Evolutionary conservation across 2,113 vertebrate species (phyloP).

Genomic region (Glaucidium brasilianum): DNA sequence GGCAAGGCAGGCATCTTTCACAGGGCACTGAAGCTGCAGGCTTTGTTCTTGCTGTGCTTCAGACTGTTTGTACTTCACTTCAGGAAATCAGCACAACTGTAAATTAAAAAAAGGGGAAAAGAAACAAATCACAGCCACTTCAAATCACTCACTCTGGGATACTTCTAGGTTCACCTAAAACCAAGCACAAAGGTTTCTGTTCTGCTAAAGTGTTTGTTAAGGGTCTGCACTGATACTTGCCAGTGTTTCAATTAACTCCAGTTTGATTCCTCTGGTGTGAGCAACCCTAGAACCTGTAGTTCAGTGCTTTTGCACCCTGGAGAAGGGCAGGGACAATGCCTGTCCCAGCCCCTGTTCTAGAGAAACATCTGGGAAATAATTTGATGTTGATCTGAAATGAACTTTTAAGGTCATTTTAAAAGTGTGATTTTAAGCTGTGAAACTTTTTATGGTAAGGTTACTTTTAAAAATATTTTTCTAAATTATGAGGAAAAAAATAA

Average conservation of each 20-base stretch:
- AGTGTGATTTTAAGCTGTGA: constrained; percentile 38
- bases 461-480: not conserved
- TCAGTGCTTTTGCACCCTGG: not conserved
- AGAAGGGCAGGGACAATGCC: not conserved
- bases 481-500: not conserved
- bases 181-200: not conserved
- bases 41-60: not conserved
- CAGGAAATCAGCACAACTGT: not conserved
- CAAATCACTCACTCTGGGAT: not conserved
- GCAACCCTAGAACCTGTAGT: not conserved
- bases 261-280: not conserved
- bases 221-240: not conserved
- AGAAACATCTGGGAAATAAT: not conserved
- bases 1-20: not conserved
- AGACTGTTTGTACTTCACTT: not conserved
- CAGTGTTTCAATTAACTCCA: not conserved
- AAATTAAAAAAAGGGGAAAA: not conserved
- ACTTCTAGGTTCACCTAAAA: not conserved
- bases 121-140: not conserved
- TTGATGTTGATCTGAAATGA: not conserved
- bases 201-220: not conserved
- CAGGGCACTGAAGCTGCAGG: not conserved
- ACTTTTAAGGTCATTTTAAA: not conserved
- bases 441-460: not conserved
- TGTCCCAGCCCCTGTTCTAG: not conserved